Evolutionary conservation across 2,113 vertebrate species (phyloP), one percentile per base, ranked within the genome.

Genomic region (Boulengeromyrus knoepffleri): DNA sequence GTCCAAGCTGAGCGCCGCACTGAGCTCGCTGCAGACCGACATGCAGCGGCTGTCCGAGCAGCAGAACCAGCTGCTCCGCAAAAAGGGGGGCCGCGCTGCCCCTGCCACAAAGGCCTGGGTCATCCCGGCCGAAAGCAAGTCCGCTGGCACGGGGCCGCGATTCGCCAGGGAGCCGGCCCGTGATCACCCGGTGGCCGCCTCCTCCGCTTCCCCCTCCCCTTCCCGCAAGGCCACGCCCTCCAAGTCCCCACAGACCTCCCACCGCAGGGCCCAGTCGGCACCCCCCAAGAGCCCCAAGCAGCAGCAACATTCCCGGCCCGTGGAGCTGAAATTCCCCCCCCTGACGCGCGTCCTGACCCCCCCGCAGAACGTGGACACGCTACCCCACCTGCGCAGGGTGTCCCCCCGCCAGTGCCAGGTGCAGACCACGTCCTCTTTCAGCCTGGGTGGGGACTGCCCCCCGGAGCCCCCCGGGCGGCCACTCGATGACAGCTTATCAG

Each of bases 11-110:
- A 98, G 97, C 7, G 96, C 97, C 0, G 98, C 98, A 0, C 92
- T 99, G 36, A 96, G 93, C 91, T 97, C 97, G 0, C 92, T 99
- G 52, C 98, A 98, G 87, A 91, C 93, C 52, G 98, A 99, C 92
- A 98, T 99, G 98, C 97, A 98, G 88, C 95, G 97, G 7, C 93
- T 99, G 88, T 96, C 97, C 0, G 96, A 96, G 9, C 98, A 99
- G 91, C 98, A 99, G 91, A 96, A 96, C 50, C 95, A 96, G 49
- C 92, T 99, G 0, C 90, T 99, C 89, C 91, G 83, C 27, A 96
- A 96, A 3, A 96, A 97, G 0, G 97, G 96, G 86, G 10, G 92
- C 5, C 31, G 74, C 1, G 0, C 89, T 27, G 53, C 92, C 9
- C 92, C 91, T 5, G 92, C 90, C 74, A 94, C 91, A 27, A 93